Conservation (phyloP, 2,797 vertebrate species). For the Ceryle rudis region DNA sequence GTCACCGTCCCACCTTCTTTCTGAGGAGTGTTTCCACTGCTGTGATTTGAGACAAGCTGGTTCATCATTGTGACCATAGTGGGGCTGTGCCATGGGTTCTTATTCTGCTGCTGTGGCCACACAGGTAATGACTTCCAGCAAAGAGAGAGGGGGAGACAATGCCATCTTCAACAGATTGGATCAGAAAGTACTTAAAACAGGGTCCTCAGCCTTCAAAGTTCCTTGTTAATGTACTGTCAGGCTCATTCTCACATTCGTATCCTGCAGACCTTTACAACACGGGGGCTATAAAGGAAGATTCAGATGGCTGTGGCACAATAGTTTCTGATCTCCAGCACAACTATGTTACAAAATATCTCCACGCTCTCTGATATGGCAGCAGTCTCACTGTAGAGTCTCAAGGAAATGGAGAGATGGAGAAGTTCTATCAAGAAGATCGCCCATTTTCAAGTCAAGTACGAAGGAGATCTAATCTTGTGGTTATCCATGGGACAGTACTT, state of each 20-base stretch:
- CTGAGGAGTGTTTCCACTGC: neutral
- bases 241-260: neutral
- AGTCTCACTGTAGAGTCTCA: neutral
- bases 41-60: fast-evolving
- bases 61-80: fast-evolving
- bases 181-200: neutral
- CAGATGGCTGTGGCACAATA: neutral
- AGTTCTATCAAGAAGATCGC: neutral
- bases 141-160: neutral
- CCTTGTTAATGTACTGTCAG: neutral
- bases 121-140: neutral
- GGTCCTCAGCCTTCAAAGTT: neutral
- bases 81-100: fast-evolving
- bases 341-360: neutral
- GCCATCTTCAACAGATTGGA: neutral
- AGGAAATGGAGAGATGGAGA: neutral
- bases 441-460: neutral
- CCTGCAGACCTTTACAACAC: neutral
- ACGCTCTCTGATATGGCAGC: neutral
- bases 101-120: neutral
- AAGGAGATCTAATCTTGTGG: neutral
- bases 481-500: neutral
- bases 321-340: neutral
- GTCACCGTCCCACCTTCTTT: neutral
- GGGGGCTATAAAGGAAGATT: neutral